phyloP scores from a whole-genome alignment of 2,113 vertebrate genomes.

The Urocitellus parryii region DNA sequence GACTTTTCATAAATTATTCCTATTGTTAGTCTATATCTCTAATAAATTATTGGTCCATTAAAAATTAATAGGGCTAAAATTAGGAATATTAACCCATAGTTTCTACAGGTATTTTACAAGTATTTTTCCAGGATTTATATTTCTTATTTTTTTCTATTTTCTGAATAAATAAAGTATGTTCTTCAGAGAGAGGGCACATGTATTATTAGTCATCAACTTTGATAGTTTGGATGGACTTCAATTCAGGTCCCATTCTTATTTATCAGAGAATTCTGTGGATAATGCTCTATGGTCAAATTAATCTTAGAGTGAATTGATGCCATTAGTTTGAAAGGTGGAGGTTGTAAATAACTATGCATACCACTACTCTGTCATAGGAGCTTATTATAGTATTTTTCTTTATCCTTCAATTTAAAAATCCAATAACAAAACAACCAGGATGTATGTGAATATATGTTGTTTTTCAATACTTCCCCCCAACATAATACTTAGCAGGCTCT shows the following conservation, averaged over 20 bases:
- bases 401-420: neutral
- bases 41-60: neutral
- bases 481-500: neutral
- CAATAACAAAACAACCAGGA: neutral
- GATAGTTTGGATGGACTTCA: neutral
- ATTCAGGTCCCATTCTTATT: neutral
- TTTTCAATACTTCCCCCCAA: neutral
- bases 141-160: neutral
- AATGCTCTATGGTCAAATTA: neutral
- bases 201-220: neutral
- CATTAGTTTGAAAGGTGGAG: neutral
- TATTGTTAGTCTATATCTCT: conserved; percentile 11
- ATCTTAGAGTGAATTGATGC: neutral
- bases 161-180: neutral
- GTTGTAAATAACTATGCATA: conserved; percentile 10
- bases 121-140: neutral
- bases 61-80: neutral
- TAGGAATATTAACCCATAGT: neutral
- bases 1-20: neutral
- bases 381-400: conserved; percentile 22
- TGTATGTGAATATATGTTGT: neutral
- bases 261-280: conserved; percentile 12
- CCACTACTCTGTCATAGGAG: neutral
- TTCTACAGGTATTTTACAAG: neutral
- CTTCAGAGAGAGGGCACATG: neutral